Base-by-base conservation (phyloP, 1,140 invertebrate species). In the Leptonema lineaticorne region DNA sequence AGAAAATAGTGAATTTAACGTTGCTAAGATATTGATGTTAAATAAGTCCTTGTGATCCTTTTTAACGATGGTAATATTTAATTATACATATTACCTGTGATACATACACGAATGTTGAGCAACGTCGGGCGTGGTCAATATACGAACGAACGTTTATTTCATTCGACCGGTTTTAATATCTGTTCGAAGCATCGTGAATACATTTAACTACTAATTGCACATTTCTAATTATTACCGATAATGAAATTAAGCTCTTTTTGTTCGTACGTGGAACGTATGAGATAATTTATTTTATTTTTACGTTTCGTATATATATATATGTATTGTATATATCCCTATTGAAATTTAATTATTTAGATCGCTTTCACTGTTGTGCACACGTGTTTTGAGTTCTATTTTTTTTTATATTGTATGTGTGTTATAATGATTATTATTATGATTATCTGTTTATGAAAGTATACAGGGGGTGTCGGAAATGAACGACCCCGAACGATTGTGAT, bases 401-500 rank as follows among this genome's bases (percentile, higher is more conserved):
- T n/a, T n/a, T n/a, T n/a, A n/a, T n/a, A n/a, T n/a, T n/a, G n/a
- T n/a, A n/a, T n/a, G n/a, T n/a, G n/a, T n/a, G n/a, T n/a, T n/a
- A n/a, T n/a, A n/a, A n/a, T n/a, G n/a, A n/a, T n/a, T n/a, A n/a
- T n/a, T n/a, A n/a, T 8, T 33, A 46, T 4, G 24, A 30, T 1
- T 30, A 9, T 30, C 5, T 33, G 20, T 58, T 20, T 58, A 45
- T 28, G 14, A 45, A 45, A 11, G 20, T 30, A 18, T 67, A 18
- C n/a, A 65, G 58, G 29, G 50, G 20, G 50, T 11, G 9, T 53
- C 24, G 22, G 8, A 24, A 53, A 53, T 53, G 48, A 64, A 64
- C 62, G 67, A 71, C 60, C 60, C 20, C 62, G 28, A 16, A 59
- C 62, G 30, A 71, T 71, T 64, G 65, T 68, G 41, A 63, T 46